Conservation (phyloP, 2,797 vertebrate genomes). For the Megalops cyprinoides region DNA sequence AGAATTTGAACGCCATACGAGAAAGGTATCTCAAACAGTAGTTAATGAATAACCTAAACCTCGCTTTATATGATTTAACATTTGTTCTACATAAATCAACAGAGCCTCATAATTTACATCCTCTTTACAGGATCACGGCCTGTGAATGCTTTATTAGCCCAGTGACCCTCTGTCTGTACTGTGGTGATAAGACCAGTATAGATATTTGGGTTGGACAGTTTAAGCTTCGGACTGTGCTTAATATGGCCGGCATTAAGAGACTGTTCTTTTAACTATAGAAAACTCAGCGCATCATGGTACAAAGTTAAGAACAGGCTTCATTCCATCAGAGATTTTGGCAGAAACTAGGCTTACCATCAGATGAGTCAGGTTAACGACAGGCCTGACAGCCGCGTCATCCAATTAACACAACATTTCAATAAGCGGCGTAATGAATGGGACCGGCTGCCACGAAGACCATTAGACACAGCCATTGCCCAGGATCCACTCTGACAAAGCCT, state of each 20-base stretch:
- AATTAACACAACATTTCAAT: not conserved
- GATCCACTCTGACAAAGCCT: not conserved
- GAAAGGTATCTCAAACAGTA: too few species aligned
- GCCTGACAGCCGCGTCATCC: not conserved
- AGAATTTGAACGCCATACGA: too few species aligned
- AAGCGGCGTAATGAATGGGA: not conserved
- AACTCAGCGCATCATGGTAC: not conserved
- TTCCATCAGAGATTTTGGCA: not conserved
- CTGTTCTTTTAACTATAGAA: not conserved
- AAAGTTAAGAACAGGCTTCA: too few species aligned
- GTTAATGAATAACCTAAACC: not conserved
- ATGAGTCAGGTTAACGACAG: not conserved
- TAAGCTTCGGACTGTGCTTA: not conserved
- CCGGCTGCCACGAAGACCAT: not conserved
- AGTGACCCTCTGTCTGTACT: not conserved
- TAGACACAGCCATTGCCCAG: not conserved
- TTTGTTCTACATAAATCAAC: too few species aligned
- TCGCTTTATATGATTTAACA: not conserved
- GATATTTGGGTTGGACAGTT: not conserved
- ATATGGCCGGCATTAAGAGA: not conserved
- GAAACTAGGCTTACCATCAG: too few species aligned
- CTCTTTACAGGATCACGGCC: not conserved
- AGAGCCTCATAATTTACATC: not conserved
- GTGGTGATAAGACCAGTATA: not conserved
- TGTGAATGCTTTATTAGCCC: not conserved